Conservation (phyloP, 2,797 vertebrate genomes). For the Sebastes taczanowskii region DNA sequence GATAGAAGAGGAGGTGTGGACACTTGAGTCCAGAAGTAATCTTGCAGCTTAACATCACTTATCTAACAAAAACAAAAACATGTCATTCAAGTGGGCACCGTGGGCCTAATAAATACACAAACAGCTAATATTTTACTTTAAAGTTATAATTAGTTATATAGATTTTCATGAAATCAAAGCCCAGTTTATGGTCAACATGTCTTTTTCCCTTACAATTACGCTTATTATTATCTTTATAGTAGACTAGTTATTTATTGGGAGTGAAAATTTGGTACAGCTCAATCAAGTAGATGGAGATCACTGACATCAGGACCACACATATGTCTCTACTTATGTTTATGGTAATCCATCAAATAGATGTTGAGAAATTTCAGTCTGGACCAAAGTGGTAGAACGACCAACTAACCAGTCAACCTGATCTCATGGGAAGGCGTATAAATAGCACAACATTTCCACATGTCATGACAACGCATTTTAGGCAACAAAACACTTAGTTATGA, state of each 20-base stretch:
- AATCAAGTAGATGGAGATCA: not conserved
- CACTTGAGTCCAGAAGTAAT: constrained; percentile 13
- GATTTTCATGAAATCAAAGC: not conserved
- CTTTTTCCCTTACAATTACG: no score
- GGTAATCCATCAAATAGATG: not conserved
- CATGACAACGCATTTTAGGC: no score
- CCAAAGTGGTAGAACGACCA: not conserved
- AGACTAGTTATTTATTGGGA: not conserved
- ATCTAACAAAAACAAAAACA: not conserved
- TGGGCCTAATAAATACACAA: not conserved
- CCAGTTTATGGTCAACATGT: no score
- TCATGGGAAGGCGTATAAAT: no score
- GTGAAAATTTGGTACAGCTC: not conserved
- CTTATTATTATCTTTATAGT: no score
- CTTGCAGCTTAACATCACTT: not conserved
- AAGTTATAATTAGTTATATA: not conserved
- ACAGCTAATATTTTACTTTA: not conserved
- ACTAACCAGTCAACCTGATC: not conserved
- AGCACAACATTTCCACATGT: no score
- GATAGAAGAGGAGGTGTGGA: constrained; percentile 12
- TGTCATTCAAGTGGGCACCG: not conserved
- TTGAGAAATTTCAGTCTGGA: not conserved
- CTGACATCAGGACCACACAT: not conserved
- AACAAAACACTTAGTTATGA: no score
- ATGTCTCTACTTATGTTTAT: not conserved